Base-by-base conservation (phyloP, 2,888 invertebrate genomes). In the Folsomia candida region DNA sequence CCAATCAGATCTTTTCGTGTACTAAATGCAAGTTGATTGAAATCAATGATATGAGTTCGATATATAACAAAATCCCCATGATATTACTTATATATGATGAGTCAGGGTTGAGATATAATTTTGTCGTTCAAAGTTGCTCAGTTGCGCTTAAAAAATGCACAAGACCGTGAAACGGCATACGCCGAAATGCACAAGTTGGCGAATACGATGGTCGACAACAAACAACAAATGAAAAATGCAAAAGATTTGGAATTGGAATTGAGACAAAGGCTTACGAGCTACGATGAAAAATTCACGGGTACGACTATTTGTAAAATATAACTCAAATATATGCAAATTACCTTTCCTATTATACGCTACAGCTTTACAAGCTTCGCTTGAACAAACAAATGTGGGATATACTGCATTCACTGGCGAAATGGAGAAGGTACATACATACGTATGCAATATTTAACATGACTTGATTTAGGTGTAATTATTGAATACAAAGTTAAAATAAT, bases 131-230 rank as follows among this genome's bases (percentile, higher is more conserved):
- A n/a, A 28, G 24, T 79, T 1, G 78, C 76, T 25, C 73, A 76
- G 66, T 27, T 73, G 29, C 60, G 73, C 61, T 66, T 79, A 58
- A 73, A 72, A 57, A 71, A 61, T 57, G 77, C 79, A 1, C 71
- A 74, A 63, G 79, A 78, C 18, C 70, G 74, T 25, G 78, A 79
- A 57, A 59, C 71, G 58, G 61, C 74, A 9, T 79, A 76, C 64
- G 76, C 67, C 25, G 78, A 79, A 28, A 78, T 79, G 79, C 76
- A 78, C 24, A 73, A 73, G 47, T 51, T 79, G 18, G 79, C 79
- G 3, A 72, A 68, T 20, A 70, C 70, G 28, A 28, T 78, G 14
- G 76, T 79, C 1, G 71, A 77, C 26, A 76, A 72, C 37, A 68
- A 74, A 6, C 47, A 67, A 18, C 70, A 78, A 67, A 76, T 79